phyloP scores from a whole-genome alignment of 1,140 invertebrate genomes.

The Camponotus pennsylvanicus region DNA sequence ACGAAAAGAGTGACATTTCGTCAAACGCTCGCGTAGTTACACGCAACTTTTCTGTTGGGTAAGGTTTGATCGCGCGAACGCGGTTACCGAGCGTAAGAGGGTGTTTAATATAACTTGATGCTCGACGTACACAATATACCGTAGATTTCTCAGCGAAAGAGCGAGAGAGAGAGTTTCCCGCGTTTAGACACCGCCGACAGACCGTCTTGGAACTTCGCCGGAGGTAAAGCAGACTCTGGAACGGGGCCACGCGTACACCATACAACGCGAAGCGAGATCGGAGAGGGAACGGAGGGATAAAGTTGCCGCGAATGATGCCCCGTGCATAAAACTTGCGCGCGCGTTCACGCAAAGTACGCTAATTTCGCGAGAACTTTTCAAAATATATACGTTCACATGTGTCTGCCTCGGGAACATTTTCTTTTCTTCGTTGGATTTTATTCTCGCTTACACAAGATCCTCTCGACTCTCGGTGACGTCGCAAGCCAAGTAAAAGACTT shows the following conservation, averaged over 20 bases:
- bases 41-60: too few relatives aligned
- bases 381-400: background rate
- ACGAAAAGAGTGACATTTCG: background rate
- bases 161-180: constrained; percentile 2
- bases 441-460: background rate
- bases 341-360: constrained; percentile 21
- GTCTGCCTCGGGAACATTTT: background rate
- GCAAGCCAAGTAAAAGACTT: background rate
- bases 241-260: constrained; percentile 11
- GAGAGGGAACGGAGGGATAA: background rate
- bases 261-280: background rate
- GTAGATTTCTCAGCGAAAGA: constrained; percentile 29
- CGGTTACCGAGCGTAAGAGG: background rate
- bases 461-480: background rate
- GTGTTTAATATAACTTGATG: constrained; percentile 37
- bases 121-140: constrained; percentile 44
- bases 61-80: background rate
- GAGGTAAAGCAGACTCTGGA: constrained; percentile 31
- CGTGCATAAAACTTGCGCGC: constrained; percentile 11
- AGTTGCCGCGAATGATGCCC: constrained; percentile 29
- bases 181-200: constrained; percentile 51
- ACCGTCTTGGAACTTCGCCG: constrained; percentile 48
- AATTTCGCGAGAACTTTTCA: constrained; percentile 13
- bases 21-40: too few relatives aligned
- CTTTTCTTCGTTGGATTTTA: constrained; percentile 8